A percentile compares a stretch with the other conserved stretches of the same genome.
These are phyloP conservation scores for Geotrupes spiniger DNA, from an alignment of 2,888 invertebrate species.

Conservation along the genomic window DNA sequence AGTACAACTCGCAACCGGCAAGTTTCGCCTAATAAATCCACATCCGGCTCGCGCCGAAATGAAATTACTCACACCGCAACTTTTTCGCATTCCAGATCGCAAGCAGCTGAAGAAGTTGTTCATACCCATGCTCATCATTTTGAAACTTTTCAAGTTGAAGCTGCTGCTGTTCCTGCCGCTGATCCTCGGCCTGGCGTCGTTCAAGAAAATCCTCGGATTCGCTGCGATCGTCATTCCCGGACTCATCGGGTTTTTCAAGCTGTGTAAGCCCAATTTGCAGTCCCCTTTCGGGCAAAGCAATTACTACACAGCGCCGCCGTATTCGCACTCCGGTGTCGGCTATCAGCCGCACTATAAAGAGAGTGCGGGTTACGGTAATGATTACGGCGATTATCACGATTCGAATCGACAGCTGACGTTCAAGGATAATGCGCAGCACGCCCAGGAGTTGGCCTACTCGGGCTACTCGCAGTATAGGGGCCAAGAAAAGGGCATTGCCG, in stretches of 20 bases:
- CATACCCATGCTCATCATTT: constrained; percentile 75
- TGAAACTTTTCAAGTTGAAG: constrained; percentile 83
- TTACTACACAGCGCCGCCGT: constrained; percentile 60
- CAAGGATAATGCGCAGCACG: constrained; percentile 57
- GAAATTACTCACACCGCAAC: neutral
- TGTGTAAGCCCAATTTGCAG: constrained; percentile 71
- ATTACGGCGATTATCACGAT: constrained; percentile 37
- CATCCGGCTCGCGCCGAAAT: neutral
- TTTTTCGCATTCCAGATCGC: constrained; percentile 59
- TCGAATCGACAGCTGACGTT: constrained; percentile 59
- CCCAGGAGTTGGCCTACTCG: constrained; percentile 71
- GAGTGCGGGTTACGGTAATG: constrained; percentile 44
- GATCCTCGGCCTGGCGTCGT: constrained; percentile 78
- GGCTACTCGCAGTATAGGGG: constrained; percentile 66
- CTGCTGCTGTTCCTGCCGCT: constrained; percentile 77
- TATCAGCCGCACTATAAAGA: constrained; percentile 57
- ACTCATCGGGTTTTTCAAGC: constrained; percentile 79
- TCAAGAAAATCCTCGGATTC: constrained; percentile 80
- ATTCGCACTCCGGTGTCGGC: constrained; percentile 73
- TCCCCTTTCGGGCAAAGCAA: constrained; percentile 54
- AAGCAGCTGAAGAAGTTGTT: constrained; percentile 79
- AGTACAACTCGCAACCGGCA: no score
- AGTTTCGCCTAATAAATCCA: no score
- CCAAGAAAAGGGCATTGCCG: constrained; percentile 54
- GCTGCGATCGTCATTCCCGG: constrained; percentile 78